Conservation (phyloP, 2,888 invertebrate genomes). For the Maniola hyperantus region DNA sequence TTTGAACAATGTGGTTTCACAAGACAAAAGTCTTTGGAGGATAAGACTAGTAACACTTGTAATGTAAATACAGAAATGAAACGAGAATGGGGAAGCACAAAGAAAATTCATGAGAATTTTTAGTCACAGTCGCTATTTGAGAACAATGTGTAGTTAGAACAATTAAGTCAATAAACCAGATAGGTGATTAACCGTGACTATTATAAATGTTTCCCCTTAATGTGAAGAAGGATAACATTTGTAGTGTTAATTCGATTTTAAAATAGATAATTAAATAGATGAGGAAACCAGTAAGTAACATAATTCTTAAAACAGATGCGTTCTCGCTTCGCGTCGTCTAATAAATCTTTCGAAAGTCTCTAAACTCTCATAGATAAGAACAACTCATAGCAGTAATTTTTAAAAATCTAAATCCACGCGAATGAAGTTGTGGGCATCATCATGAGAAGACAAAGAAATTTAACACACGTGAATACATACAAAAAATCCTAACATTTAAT, state of each 20-base stretch:
- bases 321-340: too few species aligned
- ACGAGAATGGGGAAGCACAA: not conserved
- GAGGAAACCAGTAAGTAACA: not conserved
- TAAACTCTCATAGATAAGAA: too few species aligned
- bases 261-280: not conserved
- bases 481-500: too few species aligned
- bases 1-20: too few species aligned
- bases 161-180: not conserved
- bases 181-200: not conserved
- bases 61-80: not conserved
- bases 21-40: slow-evolving; percentile 1
- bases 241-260: not conserved
- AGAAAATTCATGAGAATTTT: not conserved
- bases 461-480: too few species aligned
- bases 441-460: too few species aligned
- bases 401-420: too few species aligned
- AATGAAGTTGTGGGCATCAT: too few species aligned
- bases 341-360: too few species aligned
- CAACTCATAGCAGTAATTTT: too few species aligned
- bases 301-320: too few species aligned
- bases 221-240: not conserved
- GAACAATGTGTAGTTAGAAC: not conserved
- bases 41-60: not conserved
- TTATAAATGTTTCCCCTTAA: not conserved
- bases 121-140: not conserved